Evolutionary conservation across 2,797 vertebrate species (phyloP).

Genomic region (Coregonus ussuriensis): DNA sequence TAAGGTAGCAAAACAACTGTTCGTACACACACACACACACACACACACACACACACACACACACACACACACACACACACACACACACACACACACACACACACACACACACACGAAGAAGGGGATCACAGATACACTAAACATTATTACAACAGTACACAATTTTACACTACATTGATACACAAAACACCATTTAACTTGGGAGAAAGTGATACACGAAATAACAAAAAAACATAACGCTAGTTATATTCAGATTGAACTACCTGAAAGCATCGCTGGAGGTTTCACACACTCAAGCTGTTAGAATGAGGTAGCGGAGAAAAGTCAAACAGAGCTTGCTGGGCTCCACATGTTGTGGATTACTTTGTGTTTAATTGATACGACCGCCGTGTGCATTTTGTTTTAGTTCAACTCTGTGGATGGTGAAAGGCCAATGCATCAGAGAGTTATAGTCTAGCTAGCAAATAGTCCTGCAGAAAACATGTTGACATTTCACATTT

Average conservation of each 20-base stretch:
- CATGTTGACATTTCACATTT: neutral
- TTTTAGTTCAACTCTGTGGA: conserved; percentile 17
- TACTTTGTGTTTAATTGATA: neutral
- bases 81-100: too few species aligned
- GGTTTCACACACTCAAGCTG: neutral
- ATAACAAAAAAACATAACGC: neutral
- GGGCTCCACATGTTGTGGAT: neutral
- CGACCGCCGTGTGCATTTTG: conserved; percentile 1
- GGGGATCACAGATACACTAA: too few species aligned
- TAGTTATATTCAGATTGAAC: neutral
- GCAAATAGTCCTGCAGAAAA: neutral
- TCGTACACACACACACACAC: too few species aligned
- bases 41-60: too few species aligned
- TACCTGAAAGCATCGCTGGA: neutral
- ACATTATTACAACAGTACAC: too few species aligned
- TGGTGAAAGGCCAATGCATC: neutral
- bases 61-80: too few species aligned
- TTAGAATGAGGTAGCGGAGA: neutral
- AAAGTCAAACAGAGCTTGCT: neutral
- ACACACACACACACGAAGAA: too few species aligned
- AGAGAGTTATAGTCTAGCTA: neutral
- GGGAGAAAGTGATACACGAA: too few species aligned
- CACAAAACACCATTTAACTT: too few species aligned
- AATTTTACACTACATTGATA: neutral
- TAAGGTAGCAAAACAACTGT: too few species aligned